Conservation (phyloP, 2,797 vertebrate species). For the Etheostoma nigrum region DNA sequence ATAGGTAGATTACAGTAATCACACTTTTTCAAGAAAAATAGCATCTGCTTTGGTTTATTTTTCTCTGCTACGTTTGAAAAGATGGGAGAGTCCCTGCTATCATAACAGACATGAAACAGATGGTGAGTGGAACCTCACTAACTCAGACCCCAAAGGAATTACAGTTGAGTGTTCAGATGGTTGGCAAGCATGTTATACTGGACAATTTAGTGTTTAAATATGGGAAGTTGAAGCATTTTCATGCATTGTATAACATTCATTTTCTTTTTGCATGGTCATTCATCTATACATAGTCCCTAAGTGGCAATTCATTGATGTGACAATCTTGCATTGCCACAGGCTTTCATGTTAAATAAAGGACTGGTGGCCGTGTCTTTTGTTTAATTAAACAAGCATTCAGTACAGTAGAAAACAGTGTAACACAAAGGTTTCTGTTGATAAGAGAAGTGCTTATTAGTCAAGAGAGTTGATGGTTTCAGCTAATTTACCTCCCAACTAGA, state of each 20-base stretch:
- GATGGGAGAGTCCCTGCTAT: slow-evolving; percentile 44
- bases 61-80: slow-evolving; percentile 25
- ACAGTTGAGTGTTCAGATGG: slow-evolving; percentile 44
- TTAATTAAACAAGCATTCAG: slow-evolving; percentile 36
- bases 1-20: slow-evolving; percentile 7
- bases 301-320: slow-evolving; percentile 17
- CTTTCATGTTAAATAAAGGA: slow-evolving; percentile 12
- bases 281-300: slow-evolving; percentile 13
- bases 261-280: slow-evolving; percentile 32
- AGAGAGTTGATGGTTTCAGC: slow-evolving; percentile 58
- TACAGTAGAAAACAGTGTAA: slow-evolving; percentile 9
- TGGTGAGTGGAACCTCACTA: slow-evolving; percentile 56
- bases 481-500: slow-evolving; percentile 47
- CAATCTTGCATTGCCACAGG: slow-evolving; percentile 23
- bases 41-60: slow-evolving; percentile 36
- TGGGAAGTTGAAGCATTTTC: slow-evolving; percentile 21
- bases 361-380: slow-evolving; percentile 8
- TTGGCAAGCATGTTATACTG: slow-evolving; percentile 32
- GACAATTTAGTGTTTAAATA: slow-evolving; percentile 36
- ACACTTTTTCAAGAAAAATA: slow-evolving; percentile 7
- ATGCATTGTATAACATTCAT: neutral
- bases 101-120: slow-evolving; percentile 57
- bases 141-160: slow-evolving; percentile 57
- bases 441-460: slow-evolving; percentile 51
- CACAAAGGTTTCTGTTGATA: slow-evolving; percentile 49